These are phyloP conservation scores for Drosophila oshimai DNA, from an alignment of 1,140 invertebrate species.

Conservation along the genomic window DNA sequence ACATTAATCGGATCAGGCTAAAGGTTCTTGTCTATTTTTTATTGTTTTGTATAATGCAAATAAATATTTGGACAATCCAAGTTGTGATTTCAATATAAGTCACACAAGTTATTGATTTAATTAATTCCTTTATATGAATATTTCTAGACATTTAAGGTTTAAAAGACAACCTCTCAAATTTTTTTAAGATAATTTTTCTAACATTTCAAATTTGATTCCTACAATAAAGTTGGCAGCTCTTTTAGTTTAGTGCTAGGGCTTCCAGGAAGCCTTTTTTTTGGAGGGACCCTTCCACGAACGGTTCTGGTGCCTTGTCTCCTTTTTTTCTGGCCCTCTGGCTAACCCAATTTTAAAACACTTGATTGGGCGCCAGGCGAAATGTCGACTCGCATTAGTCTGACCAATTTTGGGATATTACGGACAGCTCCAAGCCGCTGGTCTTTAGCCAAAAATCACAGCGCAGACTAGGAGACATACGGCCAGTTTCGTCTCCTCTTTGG, in stretches of 20 bases:
- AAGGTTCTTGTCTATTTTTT: too few species aligned
- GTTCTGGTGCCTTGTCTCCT: background rate
- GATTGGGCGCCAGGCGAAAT: conserved; percentile 80
- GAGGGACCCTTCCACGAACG: conserved; percentile 59
- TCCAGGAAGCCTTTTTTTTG: conserved; percentile 58
- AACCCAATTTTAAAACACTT: conserved; percentile 80
- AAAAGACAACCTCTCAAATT: too few species aligned
- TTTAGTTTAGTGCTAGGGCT: conserved; percentile 20
- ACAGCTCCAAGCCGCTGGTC: conserved; percentile 81
- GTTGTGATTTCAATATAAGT: too few species aligned
- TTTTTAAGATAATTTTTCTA: background rate
- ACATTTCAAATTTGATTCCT: too few species aligned
- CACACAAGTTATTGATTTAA: too few species aligned
- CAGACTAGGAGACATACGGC: conserved; percentile 27
- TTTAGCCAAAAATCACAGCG: conserved; percentile 67
- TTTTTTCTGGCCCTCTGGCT: conserved; percentile 18
- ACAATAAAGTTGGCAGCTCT: conserved; percentile 48
- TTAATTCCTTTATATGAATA: too few species aligned
- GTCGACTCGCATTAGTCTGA: conserved; percentile 59
- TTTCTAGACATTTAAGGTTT: too few species aligned
- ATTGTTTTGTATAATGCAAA: too few species aligned
- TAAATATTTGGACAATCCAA: too few species aligned
- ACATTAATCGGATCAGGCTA: too few species aligned
- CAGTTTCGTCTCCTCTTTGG: conserved; percentile 20
- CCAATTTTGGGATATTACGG: conserved; percentile 44